Evolutionary conservation across 2,888 invertebrate species (phyloP).

Genomic region (Agonopterix alstromeriana): DNA sequence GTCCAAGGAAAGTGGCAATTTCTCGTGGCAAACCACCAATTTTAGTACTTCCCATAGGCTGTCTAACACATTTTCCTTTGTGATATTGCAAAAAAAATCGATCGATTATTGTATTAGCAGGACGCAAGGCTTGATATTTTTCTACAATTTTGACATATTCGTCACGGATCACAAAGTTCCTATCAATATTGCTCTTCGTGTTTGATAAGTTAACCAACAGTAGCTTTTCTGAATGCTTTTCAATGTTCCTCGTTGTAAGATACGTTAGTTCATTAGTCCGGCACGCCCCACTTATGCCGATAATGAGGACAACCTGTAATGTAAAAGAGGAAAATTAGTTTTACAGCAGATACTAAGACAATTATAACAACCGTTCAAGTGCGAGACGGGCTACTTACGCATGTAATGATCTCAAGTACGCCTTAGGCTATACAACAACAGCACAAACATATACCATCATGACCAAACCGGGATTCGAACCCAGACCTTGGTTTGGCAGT

Average conservation of each 20-base stretch:
- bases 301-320: constrained; percentile 3
- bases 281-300: constrained; percentile 5
- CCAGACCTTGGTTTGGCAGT: no score
- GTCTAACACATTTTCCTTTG: constrained; percentile 5
- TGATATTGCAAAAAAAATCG: constrained; percentile 6
- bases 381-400: no score
- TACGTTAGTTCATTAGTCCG: constrained; percentile 4
- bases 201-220: constrained; percentile 2
- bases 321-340: background rate
- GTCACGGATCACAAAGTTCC: constrained; percentile 4
- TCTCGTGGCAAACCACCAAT: constrained; percentile 3
- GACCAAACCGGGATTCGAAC: no score
- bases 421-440: no score
- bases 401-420: no score
- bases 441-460: no score
- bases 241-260: constrained; percentile 3
- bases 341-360: background rate
- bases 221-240: constrained; percentile 3
- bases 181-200: constrained; percentile 2
- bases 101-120: constrained; percentile 3
- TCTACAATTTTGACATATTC: constrained; percentile 6
- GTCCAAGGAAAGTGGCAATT: constrained; percentile 4
- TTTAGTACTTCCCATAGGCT: constrained; percentile 5
- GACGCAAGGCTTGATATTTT: constrained; percentile 7
- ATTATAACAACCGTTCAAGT: no score